Conservation (phyloP, 2,113 vertebrate species). For the Macquaria australasica region DNA sequence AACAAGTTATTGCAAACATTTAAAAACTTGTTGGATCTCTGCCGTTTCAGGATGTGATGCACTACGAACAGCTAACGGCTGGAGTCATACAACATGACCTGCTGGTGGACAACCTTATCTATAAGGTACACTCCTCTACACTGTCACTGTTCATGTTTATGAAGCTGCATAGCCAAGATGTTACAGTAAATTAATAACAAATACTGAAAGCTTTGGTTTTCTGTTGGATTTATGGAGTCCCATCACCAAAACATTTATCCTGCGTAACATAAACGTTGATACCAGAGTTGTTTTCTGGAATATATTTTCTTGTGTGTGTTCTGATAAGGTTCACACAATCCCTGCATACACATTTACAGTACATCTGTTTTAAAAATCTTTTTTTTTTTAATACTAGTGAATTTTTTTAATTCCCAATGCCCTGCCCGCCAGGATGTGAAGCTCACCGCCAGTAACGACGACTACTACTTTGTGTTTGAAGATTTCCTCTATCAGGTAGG, state of each 20-base stretch:
- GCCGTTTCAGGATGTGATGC: constrained; percentile 89
- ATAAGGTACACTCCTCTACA: constrained; percentile 87
- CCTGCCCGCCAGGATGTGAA: constrained; percentile 91
- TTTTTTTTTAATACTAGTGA: not conserved
- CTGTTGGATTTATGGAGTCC: not conserved
- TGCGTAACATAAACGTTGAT: not conserved
- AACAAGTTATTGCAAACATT: not conserved
- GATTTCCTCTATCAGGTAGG: constrained; percentile 98
- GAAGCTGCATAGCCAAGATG: not conserved
- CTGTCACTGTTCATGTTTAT: not conserved
- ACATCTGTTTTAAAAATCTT: not conserved
- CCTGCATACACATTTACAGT: not conserved
- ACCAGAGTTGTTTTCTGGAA: not conserved
- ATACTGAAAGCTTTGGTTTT: not conserved
- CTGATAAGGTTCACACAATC: not conserved
- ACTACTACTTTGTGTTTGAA: constrained; percentile 99
- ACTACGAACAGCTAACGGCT: constrained; percentile 96
- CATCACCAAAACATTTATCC: not conserved
- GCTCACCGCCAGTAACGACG: constrained; percentile 97
- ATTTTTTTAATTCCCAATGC: not conserved
- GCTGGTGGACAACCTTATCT: constrained; percentile 97
- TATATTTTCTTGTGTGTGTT: not conserved
- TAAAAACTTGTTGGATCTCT: not conserved
- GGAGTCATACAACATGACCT: constrained; percentile 96
- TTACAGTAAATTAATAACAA: not conserved